Conservation (phyloP, 2,797 vertebrate species). For the Pachyuromys duprasi region DNA sequence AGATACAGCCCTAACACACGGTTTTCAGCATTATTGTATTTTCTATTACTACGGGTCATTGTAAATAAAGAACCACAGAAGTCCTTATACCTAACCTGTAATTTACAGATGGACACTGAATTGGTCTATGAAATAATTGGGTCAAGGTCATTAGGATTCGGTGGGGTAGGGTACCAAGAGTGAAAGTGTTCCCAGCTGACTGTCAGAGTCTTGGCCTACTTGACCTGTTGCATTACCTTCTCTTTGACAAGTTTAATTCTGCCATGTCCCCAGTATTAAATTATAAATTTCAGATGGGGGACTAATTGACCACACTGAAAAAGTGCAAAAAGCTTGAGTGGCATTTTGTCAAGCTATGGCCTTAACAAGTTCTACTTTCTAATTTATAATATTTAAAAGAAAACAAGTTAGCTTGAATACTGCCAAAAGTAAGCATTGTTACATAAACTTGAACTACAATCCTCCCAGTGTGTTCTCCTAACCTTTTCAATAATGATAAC, state of each 20-base stretch:
- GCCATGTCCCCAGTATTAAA: background rate
- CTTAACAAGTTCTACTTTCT: background rate
- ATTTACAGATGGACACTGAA: background rate
- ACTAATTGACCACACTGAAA: background rate
- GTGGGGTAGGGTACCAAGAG: background rate
- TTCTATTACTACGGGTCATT: background rate
- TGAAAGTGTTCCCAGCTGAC: background rate
- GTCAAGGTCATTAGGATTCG: background rate
- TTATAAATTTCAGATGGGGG: background rate
- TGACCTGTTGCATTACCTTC: background rate
- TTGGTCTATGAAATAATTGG: background rate
- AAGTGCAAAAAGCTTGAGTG: background rate
- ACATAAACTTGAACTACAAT: too few relatives aligned
- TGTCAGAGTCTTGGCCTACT: background rate
- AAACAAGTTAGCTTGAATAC: background rate
- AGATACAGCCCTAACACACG: background rate
- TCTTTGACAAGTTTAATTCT: background rate
- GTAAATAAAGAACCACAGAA: background rate
- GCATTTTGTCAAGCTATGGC: background rate
- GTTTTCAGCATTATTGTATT: background rate
- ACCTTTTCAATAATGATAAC: too few relatives aligned
- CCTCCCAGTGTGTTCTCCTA: too few relatives aligned
- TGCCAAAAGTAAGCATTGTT: background rate
- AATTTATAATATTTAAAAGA: background rate
- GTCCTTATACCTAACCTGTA: background rate